Evolutionary conservation across 2,888 invertebrate species (phyloP).

Genomic region (Glyphotaelius pellucidus): DNA sequence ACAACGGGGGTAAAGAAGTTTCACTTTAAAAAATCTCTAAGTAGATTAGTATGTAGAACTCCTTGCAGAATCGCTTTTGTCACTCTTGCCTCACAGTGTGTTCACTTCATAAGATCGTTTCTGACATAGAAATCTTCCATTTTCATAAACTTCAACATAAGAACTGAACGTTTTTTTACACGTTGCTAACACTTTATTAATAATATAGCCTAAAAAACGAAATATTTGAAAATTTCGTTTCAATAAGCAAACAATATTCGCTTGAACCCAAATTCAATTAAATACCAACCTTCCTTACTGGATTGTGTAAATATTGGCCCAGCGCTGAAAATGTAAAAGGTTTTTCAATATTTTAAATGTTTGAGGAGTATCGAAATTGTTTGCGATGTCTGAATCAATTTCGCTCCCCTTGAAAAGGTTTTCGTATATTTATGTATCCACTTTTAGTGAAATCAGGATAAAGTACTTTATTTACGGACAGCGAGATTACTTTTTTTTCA

Average conservation of each 20-base stretch:
- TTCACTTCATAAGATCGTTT: not conserved
- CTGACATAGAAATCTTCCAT: not conserved
- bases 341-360: slow-evolving; percentile 24
- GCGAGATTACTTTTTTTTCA: not conserved
- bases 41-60: no score
- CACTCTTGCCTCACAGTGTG: not conserved
- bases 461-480: not conserved
- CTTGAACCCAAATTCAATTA: slow-evolving; percentile 34
- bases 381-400: slow-evolving; percentile 16
- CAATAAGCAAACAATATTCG: slow-evolving; percentile 38
- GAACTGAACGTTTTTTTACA: not conserved
- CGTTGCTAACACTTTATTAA: not conserved
- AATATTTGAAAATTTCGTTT: slow-evolving; percentile 18
- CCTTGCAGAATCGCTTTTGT: not conserved
- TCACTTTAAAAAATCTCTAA: not conserved
- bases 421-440: not conserved
- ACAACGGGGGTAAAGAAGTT: no score
- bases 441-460: not conserved
- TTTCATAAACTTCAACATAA: not conserved
- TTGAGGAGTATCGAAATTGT: slow-evolving; percentile 18
- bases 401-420: not conserved
- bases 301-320: slow-evolving; percentile 30
- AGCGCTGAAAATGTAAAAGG: slow-evolving; percentile 13
- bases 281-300: slow-evolving; percentile 28
- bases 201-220: not conserved